phyloP scores from a whole-genome alignment of 1,140 invertebrate species.

The Uloborus diversus region DNA sequence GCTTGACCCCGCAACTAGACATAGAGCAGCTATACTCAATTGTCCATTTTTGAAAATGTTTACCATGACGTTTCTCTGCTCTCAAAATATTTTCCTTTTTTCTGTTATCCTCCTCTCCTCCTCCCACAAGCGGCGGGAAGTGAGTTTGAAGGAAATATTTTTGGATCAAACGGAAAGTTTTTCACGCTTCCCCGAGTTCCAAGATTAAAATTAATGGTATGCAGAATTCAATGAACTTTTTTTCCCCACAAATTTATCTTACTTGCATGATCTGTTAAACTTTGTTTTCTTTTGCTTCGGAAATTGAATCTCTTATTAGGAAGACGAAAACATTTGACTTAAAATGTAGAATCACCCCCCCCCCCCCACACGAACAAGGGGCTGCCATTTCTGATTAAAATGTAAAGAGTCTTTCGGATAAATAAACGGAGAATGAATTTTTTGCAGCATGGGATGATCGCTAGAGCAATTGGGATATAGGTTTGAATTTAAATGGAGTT shows the following conservation, averaged over 20 bases:
- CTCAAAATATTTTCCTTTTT: not conserved
- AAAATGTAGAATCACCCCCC: no score
- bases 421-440: no score
- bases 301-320: no score
- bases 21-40: slow-evolving; percentile 30
- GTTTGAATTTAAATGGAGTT: no score
- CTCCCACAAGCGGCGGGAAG: not conserved
- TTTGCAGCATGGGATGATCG: no score
- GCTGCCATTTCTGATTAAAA: no score
- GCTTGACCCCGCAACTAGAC: slow-evolving; percentile 34
- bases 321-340: no score
- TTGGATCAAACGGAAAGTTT: slow-evolving; percentile 4
- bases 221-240: slow-evolving; percentile 15
- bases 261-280: not conserved
- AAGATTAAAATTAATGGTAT: slow-evolving; percentile 36
- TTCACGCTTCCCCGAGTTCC: not conserved
- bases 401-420: no score
- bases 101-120: not conserved
- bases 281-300: not conserved
- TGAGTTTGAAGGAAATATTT: not conserved
- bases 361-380: no score
- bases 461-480: no score
- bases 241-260: not conserved
- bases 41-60: slow-evolving; percentile 44
- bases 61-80: slow-evolving; percentile 6